phyloP scores from a whole-genome alignment of 2,888 invertebrate genomes.

The Andrena praecox region DNA sequence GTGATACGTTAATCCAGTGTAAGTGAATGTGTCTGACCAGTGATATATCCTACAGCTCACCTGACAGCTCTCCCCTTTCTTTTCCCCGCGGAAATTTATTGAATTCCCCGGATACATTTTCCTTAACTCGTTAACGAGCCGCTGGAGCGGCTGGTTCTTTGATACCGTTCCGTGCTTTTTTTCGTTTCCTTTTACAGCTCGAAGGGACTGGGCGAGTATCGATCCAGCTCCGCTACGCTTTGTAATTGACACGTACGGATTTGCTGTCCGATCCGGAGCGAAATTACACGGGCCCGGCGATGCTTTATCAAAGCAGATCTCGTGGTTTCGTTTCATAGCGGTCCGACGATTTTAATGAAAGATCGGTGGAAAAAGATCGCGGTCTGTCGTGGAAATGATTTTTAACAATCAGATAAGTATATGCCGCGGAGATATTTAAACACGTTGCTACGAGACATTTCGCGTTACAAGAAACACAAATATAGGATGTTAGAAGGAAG shows the following conservation, averaged over 20 bases:
- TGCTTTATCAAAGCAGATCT: constrained; percentile 14
- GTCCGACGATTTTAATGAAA: constrained; percentile 27
- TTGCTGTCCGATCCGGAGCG: constrained; percentile 20
- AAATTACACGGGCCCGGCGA: constrained; percentile 27
- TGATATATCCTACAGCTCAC: constrained; percentile 17
- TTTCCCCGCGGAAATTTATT: constrained; percentile 21
- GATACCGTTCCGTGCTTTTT: constrained; percentile 28
- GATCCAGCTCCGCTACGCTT: constrained; percentile 29
- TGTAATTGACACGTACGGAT: constrained; percentile 58
- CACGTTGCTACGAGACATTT: too few species aligned
- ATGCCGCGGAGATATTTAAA: too few species aligned
- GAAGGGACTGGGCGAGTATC: constrained; percentile 35
- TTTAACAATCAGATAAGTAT: too few species aligned
- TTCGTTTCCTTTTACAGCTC: constrained; percentile 35
- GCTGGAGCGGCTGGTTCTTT: constrained; percentile 41
- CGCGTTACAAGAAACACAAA: too few species aligned
- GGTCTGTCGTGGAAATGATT: not conserved
- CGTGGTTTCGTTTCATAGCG: not conserved
- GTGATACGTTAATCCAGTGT: constrained; percentile 55
- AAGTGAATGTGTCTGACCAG: constrained; percentile 49
- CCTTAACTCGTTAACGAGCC: constrained; percentile 59
- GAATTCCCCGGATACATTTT: constrained; percentile 49
- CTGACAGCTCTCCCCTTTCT: not conserved
- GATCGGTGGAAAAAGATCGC: not conserved
- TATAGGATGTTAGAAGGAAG: not conserved